phyloP scores from a whole-genome alignment of 2,797 vertebrate species.

The Macropodus opercularis region DNA sequence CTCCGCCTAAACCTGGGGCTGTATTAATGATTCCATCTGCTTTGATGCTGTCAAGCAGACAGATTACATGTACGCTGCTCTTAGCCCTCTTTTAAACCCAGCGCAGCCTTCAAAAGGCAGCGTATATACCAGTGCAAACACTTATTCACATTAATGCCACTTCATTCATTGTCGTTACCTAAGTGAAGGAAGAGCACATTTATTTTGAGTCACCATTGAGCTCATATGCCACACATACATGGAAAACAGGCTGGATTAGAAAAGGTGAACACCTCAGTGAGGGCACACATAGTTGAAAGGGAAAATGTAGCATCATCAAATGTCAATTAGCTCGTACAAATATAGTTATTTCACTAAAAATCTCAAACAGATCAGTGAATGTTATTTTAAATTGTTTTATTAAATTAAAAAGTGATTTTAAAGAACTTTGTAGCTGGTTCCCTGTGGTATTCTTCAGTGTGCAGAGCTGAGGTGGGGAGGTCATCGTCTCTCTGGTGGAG shows the following conservation, averaged over 20 bases:
- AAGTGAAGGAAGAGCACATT: slow-evolving; percentile 49
- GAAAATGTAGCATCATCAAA: slow-evolving; percentile 51
- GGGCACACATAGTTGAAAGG: slow-evolving; percentile 36
- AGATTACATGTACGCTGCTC: slow-evolving; percentile 63
- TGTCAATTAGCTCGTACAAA: slow-evolving; percentile 63
- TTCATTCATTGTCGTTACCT: slow-evolving; percentile 55
- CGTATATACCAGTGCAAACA: slow-evolving; percentile 65
- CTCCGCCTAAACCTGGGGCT: slow-evolving; percentile 45
- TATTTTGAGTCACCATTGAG: slow-evolving; percentile 54
- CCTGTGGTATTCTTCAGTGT: slow-evolving; percentile 26
- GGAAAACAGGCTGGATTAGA: slow-evolving; percentile 55
- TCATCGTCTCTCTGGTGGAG: slow-evolving; percentile 55
- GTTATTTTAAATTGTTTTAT: too few relatives aligned
- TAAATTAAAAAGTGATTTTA: slow-evolving; percentile 2
- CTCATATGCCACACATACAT: slow-evolving; percentile 14
- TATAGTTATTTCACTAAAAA: slow-evolving; percentile 33
- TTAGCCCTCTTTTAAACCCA: slow-evolving; percentile 72
- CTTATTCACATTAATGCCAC: slow-evolving; percentile 61
- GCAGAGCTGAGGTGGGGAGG: slow-evolving; percentile 47
- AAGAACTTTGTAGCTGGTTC: slow-evolving; percentile 11
- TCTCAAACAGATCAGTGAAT: slow-evolving; percentile 12
- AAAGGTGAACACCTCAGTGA: slow-evolving; percentile 56
- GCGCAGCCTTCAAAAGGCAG: slow-evolving; percentile 57
- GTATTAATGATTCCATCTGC: slow-evolving; percentile 54
- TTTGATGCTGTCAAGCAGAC: slow-evolving; percentile 75